Percentiles rank a stretch among this genome's conserved stretches.
Conservation (phyloP, 1,140 invertebrate species). For the Drosophila mojavensis region DNA sequence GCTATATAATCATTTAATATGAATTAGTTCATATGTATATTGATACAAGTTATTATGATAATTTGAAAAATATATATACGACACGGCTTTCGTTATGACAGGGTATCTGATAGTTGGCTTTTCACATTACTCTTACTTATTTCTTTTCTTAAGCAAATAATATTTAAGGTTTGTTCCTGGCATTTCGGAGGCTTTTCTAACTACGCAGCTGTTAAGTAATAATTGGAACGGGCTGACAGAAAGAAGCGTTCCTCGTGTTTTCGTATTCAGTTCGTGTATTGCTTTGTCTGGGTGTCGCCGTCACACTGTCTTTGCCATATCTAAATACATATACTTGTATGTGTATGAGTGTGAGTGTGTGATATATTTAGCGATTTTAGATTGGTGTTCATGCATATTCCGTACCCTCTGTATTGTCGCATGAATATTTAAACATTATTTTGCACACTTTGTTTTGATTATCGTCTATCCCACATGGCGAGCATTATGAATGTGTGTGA, state of each 20-base stretch:
- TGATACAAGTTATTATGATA: too few species aligned
- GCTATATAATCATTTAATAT: too few species aligned
- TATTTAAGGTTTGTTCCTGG: constrained; percentile 3
- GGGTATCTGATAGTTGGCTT: too few species aligned
- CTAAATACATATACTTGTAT: too few species aligned
- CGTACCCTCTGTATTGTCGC: constrained; percentile 37
- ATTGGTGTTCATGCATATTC: constrained; percentile 26
- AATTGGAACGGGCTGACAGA: constrained; percentile 25
- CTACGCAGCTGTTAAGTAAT: constrained; percentile 32
- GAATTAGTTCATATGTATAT: too few species aligned
- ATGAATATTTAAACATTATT: constrained; percentile 70
- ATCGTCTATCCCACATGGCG: constrained; percentile 22
- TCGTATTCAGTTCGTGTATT: constrained; percentile 12
- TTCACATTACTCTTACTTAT: background rate
- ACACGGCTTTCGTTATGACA: too few species aligned
- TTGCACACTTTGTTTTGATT: constrained; percentile 78
- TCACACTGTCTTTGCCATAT: too few species aligned
- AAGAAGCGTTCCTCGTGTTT: constrained; percentile 22
- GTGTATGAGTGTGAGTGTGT: background rate
- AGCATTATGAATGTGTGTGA: constrained; percentile 22
- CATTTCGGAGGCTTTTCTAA: constrained; percentile 7
- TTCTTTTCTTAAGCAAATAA: constrained; percentile 11
- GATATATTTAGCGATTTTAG: constrained; percentile 37
- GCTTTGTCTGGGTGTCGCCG: background rate
- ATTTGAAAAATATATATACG: too few species aligned